These are phyloP conservation scores for Blomia tropicalis DNA, from an alignment of 2,888 invertebrate species.

Conservation along the genomic window DNA sequence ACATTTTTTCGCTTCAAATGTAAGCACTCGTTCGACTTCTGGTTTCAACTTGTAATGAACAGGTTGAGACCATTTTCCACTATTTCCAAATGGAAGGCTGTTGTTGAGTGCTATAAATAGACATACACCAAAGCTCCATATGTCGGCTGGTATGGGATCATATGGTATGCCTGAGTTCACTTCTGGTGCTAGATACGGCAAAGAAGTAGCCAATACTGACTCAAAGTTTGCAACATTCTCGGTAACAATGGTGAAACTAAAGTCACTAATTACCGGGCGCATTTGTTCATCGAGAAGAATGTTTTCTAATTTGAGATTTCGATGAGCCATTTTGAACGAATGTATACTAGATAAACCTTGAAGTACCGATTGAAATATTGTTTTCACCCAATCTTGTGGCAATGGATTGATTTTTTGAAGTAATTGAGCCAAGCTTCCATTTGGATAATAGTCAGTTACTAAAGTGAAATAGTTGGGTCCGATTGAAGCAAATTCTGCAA, in stretches of 20 bases:
- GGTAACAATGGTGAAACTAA: conserved; percentile 14
- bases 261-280: conserved; percentile 52
- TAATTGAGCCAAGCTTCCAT: conserved; percentile 2
- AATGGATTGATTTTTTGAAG: not conserved
- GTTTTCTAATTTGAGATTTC: conserved; percentile 43
- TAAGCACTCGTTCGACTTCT: not conserved
- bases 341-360: not conserved
- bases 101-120: not conserved
- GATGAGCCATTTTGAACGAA: not conserved
- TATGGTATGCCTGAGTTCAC: not conserved
- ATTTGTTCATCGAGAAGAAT: conserved; percentile 75
- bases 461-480: not conserved
- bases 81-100: not conserved
- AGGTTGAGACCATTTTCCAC: not conserved
- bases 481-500: not conserved
- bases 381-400: not conserved
- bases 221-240: not conserved
- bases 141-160: conserved; percentile 8
- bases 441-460: not conserved
- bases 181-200: conserved; percentile 18
- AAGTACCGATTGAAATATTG: not conserved
- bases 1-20: not conserved
- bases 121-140: conserved; percentile 15
- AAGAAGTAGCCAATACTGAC: conserved; percentile 3
- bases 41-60: not conserved